A percentile compares a stretch with the other conserved stretches of the same genome.
Conservation (phyloP, 2,797 vertebrate species). For the Pampus argenteus region DNA sequence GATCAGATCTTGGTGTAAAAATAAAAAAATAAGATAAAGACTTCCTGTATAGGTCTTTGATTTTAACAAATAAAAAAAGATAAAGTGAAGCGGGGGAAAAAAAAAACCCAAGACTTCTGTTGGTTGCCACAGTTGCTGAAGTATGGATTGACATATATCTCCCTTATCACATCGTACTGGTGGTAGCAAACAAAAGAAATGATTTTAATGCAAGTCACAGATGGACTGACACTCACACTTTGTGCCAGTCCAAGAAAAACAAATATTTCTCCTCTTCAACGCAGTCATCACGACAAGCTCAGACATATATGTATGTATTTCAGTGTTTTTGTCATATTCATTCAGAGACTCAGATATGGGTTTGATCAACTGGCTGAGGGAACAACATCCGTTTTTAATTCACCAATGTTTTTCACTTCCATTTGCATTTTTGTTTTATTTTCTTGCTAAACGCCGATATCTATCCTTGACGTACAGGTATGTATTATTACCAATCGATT, state of each 20-base stretch:
- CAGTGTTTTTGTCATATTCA: constrained; percentile 14
- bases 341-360: constrained; percentile 56
- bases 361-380: constrained; percentile 43
- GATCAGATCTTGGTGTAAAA: too few species aligned
- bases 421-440: constrained; percentile 75
- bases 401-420: constrained; percentile 71
- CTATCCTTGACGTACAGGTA: constrained; percentile 71
- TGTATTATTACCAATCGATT: not conserved
- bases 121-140: constrained; percentile 45
- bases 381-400: constrained; percentile 64
- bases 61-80: not conserved
- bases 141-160: constrained; percentile 27
- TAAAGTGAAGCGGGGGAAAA: not conserved
- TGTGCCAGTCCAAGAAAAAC: not conserved
- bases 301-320: too few species aligned
- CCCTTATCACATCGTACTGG: not conserved
- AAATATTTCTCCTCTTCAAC: constrained; percentile 25
- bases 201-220: constrained; percentile 20
- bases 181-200: constrained; percentile 19
- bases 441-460: constrained; percentile 54
- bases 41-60: not conserved
- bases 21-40: not conserved
- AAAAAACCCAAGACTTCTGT: not conserved
- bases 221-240: constrained; percentile 24
- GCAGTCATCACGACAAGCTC: not conserved